Evolutionary conservation across 1,140 invertebrate species (phyloP).

Genomic region (Harpegnathos saltator): DNA sequence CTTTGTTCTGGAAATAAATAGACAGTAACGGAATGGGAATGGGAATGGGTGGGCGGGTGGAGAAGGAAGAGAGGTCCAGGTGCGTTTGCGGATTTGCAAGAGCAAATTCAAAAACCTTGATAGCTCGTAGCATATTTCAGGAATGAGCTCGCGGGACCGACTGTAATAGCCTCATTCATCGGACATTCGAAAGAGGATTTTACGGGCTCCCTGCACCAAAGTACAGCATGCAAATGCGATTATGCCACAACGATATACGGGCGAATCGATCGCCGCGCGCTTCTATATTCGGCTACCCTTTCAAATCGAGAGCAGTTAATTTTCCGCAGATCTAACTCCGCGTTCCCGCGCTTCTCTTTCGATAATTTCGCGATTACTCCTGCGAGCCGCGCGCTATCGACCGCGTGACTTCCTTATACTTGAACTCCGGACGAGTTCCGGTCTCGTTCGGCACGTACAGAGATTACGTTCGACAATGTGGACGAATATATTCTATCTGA

Average conservation of each 20-base stretch:
- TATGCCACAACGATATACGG: conserved; percentile 66
- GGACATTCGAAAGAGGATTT: conserved; percentile 71
- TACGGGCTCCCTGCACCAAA: conserved; percentile 69
- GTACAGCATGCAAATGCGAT: conserved; percentile 73
- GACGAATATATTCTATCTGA: neutral
- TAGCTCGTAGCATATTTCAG: conserved; percentile 46
- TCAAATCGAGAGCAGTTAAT: conserved; percentile 71
- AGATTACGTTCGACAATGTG: neutral
- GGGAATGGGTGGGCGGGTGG: too few species aligned
- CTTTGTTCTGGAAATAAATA: neutral
- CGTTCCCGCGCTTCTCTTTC: conserved; percentile 27
- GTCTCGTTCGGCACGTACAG: neutral
- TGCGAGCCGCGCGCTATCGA: conserved; percentile 13
- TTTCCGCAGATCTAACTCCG: conserved; percentile 64
- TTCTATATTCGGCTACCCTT: conserved; percentile 61
- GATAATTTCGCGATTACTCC: conserved; percentile 27
- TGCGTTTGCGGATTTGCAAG: conserved; percentile 25
- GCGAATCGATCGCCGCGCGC: conserved; percentile 63
- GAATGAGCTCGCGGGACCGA: conserved; percentile 22
- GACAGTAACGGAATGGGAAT: neutral
- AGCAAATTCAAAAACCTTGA: conserved; percentile 46
- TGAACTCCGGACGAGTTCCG: neutral
- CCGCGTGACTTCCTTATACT: conserved; percentile 9
- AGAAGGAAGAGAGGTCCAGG: neutral
- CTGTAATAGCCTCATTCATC: conserved; percentile 64